Conservation (phyloP, 2,888 invertebrate species). For the Drosophila peninsularis region DNA sequence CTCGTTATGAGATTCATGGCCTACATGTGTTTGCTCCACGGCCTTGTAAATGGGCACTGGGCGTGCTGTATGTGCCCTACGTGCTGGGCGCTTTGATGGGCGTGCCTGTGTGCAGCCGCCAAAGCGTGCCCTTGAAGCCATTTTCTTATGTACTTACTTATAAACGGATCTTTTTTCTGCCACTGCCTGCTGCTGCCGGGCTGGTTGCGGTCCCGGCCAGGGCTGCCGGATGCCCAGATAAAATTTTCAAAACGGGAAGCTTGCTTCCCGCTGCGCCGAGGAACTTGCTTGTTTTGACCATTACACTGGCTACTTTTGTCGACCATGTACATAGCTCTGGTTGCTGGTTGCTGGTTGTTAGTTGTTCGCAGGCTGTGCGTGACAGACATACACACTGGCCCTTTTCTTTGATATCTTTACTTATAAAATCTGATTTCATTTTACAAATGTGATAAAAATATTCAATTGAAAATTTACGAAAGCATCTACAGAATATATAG, state of each 20-base stretch:
- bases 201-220: constrained; percentile 44
- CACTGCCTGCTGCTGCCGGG: constrained; percentile 14
- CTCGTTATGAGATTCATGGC: constrained; percentile 78
- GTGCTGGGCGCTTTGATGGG: constrained; percentile 56
- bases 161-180: constrained; percentile 63
- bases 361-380: constrained; percentile 26
- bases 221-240: constrained; percentile 64
- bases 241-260: constrained; percentile 71
- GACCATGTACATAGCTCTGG: constrained; percentile 40
- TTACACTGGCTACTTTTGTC: constrained; percentile 71
- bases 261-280: constrained; percentile 61
- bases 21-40: constrained; percentile 78
- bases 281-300: constrained; percentile 66
- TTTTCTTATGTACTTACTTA: constrained; percentile 72
- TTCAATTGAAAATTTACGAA: constrained; percentile 48
- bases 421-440: constrained; percentile 65
- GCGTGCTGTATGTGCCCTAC: constrained; percentile 70
- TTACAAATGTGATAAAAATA: constrained; percentile 63
- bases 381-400: constrained; percentile 46
- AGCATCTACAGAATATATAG: background rate
- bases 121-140: constrained; percentile 73
- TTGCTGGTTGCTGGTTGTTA: background rate
- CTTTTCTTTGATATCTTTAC: constrained; percentile 61
- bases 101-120: constrained; percentile 51
- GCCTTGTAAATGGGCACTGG: constrained; percentile 76